A percentile compares a stretch with the other conserved stretches of the same genome.
phyloP scores from a whole-genome alignment of 53 echinoderm and acorn worm genomes.

The Actinopyga echinites region DNA sequence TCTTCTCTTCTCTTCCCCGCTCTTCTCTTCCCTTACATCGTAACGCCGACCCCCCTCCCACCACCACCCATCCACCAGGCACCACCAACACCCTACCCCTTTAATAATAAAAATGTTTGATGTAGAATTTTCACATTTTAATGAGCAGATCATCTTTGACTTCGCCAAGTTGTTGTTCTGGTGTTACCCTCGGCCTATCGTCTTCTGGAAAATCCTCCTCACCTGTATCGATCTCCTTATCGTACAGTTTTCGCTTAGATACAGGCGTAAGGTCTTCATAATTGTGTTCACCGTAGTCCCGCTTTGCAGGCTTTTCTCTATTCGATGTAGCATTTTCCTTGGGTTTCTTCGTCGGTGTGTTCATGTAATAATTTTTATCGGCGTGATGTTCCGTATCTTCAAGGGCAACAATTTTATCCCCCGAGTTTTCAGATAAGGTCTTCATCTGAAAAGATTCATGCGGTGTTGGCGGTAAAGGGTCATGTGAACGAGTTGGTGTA shows the following conservation, averaged over 20 bases:
- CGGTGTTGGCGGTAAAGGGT: slow-evolving; percentile 6
- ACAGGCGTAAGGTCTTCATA: slow-evolving; percentile 37
- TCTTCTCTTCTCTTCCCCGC: too few species aligned
- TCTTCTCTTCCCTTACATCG: too few species aligned
- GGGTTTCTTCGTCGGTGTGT: background rate
- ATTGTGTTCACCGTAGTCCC: slow-evolving; percentile 11
- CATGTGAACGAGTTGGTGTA: background rate
- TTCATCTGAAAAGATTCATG: background rate
- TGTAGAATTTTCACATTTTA: too few species aligned
- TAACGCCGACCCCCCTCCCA: too few species aligned
- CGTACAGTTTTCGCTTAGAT: slow-evolving; percentile 1
- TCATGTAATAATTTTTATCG: slow-evolving; percentile 25
- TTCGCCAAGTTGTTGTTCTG: slow-evolving; percentile 5
- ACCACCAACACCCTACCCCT: too few species aligned
- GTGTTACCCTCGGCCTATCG: slow-evolving; percentile 22
- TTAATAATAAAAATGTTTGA: too few species aligned
- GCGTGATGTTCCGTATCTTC: slow-evolving; percentile 37
- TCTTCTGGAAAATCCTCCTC: slow-evolving; percentile 39
- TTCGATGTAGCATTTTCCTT: background rate
- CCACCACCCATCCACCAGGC: too few species aligned
- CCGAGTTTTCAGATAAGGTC: background rate
- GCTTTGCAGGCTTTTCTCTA: background rate
- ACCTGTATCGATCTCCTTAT: background rate
- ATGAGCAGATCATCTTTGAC: background rate
- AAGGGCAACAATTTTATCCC: background rate